Percentiles rank a stretch among this genome's conserved stretches.
Evolutionary conservation across 2,888 invertebrate genomes (phyloP).

Genomic region (Metalampra italica): DNA sequence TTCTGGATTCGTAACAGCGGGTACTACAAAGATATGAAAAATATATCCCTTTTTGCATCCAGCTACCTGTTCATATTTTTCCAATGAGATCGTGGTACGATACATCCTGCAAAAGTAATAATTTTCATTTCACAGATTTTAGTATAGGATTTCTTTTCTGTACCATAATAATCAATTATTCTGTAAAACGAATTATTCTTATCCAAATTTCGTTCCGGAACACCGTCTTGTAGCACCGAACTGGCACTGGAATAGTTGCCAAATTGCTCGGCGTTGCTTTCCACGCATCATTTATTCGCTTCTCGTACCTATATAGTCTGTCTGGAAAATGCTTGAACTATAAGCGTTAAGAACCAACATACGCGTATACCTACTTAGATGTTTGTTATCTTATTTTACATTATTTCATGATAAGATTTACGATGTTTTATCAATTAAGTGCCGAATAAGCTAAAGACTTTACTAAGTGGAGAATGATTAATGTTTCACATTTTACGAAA

Average conservation of each 20-base stretch:
- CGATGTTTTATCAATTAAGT: too few species aligned
- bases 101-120: not conserved
- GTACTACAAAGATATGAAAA: too few species aligned
- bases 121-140: not conserved
- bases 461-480: too few species aligned
- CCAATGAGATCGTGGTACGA: too few species aligned
- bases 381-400: not conserved
- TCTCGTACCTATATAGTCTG: slow-evolving; percentile 23
- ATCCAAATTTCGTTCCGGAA: not conserved
- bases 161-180: not conserved
- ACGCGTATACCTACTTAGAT: not conserved
- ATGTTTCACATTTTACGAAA: too few species aligned
- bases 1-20: too few species aligned
- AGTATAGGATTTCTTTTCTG: not conserved
- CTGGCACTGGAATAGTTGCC: slow-evolving; percentile 47
- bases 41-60: too few species aligned
- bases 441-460: too few species aligned
- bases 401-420: not conserved
- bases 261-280: slow-evolving; percentile 67
- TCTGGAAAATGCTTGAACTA: not conserved
- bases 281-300: slow-evolving; percentile 67
- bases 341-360: not conserved
- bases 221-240: not conserved
- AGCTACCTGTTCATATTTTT: too few species aligned
- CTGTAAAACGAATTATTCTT: not conserved